Percentiles rank a stretch among this genome's conserved stretches.
Conservation (phyloP, 2,113 vertebrate genomes). For the Catharus minimus region DNA sequence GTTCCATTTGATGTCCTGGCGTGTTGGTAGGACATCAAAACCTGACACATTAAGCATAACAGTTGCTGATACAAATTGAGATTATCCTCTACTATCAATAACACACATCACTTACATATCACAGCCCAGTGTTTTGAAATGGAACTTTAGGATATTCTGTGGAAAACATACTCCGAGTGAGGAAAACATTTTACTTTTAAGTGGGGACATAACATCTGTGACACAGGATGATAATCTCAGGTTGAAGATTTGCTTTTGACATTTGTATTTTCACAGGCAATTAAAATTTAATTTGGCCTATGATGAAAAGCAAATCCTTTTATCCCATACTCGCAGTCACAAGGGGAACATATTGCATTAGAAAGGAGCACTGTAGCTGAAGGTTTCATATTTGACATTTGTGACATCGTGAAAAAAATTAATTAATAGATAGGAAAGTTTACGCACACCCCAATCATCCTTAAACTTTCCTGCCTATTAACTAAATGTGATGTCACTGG, state of each 20-base stretch:
- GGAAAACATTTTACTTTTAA: slow-evolving; percentile 66
- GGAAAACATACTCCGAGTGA: slow-evolving; percentile 38
- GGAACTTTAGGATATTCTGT: neutral
- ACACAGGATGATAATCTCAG: slow-evolving; percentile 39
- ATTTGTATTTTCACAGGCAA: slow-evolving; percentile 76
- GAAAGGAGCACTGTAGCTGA: slow-evolving; percentile 54
- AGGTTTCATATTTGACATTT: slow-evolving; percentile 28
- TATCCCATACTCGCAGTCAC: slow-evolving; percentile 60
- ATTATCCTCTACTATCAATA: neutral
- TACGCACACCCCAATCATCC: fast-evolving
- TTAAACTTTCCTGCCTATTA: neutral
- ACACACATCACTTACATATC: neutral
- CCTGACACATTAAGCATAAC: neutral
- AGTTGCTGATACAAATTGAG: neutral
- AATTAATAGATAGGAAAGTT: neutral
- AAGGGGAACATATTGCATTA: slow-evolving; percentile 52
- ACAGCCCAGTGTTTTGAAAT: neutral
- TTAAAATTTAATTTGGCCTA: slow-evolving; percentile 77
- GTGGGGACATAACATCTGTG: slow-evolving; percentile 34
- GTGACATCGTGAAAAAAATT: slow-evolving; percentile 28
- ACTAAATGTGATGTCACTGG: neutral
- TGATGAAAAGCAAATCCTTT: slow-evolving; percentile 75
- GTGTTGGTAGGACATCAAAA: neutral
- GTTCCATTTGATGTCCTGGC: neutral
- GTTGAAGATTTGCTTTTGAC: slow-evolving; percentile 73